Evolutionary conservation across 1,140 invertebrate genomes (phyloP), one percentile per base, ranked within the genome.

Genomic region (Polyergus mexicanus): DNA sequence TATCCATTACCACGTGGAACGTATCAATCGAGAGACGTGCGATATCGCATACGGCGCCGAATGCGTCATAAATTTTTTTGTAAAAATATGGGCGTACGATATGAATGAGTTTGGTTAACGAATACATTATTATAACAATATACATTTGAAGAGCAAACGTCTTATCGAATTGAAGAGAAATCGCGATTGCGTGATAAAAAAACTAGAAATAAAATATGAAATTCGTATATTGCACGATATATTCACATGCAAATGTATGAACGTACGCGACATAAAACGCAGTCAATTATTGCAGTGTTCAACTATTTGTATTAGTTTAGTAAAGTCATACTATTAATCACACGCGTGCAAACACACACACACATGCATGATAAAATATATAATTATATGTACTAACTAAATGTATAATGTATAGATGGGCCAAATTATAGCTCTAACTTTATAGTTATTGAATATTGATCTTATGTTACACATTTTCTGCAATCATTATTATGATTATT

Each of bases 71-170:
- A 51, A 25, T 78, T 76, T 63, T 44, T 76, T 7, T 13, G 11
- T 2, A 38, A 66, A 66, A 51, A 63, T 28, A 4, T 22, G 13
- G n/a, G 2, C n/a, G 4, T 3, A 25, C 35, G 38, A 78, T 51
- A 47, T 38, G 47, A 51, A 78, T 51, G 44, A 78, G 35, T 66
- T 78, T 35, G 25, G 19, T 38, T 54, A 78, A 66, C 13, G 44
- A 66, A n/a, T 32, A 44, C 28, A 25, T 54, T 78, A 78, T 66
- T 78, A 78, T 66, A 78, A 54, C 54, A 54, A 19, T 16, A 51
- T 19, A 5, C 16, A 38, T 38, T 58, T 41, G 16, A 8, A 22
- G n/a, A 28, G 10, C 2, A 32, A 8, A 7, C 16, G 8, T 68
- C 13, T 35, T n/a, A 19, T 11, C 13, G 60, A 19, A 28, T 22